Conservation (phyloP, 1,140 invertebrate species). For the Hylaeus volcanicus region DNA sequence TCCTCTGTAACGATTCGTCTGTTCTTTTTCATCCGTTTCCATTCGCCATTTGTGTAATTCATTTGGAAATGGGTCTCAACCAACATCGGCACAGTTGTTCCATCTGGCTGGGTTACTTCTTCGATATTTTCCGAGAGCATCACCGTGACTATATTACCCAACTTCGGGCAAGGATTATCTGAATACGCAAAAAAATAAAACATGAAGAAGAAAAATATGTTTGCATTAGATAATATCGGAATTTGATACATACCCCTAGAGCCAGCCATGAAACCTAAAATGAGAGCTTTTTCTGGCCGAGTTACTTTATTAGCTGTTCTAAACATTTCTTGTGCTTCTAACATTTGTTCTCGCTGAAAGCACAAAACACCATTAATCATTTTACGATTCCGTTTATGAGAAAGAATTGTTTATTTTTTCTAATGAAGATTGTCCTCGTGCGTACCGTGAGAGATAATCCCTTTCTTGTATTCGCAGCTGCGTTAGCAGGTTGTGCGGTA, state of each 20-base stretch:
- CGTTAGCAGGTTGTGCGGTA: slow-evolving; percentile 78
- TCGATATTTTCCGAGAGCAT: slow-evolving; percentile 94
- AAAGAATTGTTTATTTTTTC: too few relatives aligned
- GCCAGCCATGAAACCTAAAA: slow-evolving; percentile 98
- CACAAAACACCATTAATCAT: slow-evolving; percentile 58
- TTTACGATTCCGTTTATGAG: neutral
- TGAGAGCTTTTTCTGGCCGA: slow-evolving; percentile 96
- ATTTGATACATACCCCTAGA: slow-evolving; percentile 86
- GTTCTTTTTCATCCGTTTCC: slow-evolving; percentile 94
- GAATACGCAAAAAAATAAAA: slow-evolving; percentile 70
- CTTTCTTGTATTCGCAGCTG: slow-evolving; percentile 83
- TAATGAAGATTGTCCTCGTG: neutral
- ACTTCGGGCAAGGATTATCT: slow-evolving; percentile 97
- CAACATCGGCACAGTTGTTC: slow-evolving; percentile 87
- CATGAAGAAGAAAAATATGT: neutral
- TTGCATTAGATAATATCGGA: slow-evolving; percentile 1
- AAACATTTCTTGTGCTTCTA: slow-evolving; percentile 99
- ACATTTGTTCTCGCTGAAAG: slow-evolving; percentile 94
- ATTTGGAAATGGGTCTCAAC: slow-evolving; percentile 97
- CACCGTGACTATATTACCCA: slow-evolving; percentile 95
- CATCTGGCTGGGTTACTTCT: slow-evolving; percentile 88
- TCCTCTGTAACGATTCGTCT: slow-evolving; percentile 83
- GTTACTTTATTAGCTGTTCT: slow-evolving; percentile 97
- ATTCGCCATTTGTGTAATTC: slow-evolving; percentile 97
- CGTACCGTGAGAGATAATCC: slow-evolving; percentile 91